Evolutionary conservation across 2,888 invertebrate species (phyloP).

Genomic region (Plagodis dolabraria): DNA sequence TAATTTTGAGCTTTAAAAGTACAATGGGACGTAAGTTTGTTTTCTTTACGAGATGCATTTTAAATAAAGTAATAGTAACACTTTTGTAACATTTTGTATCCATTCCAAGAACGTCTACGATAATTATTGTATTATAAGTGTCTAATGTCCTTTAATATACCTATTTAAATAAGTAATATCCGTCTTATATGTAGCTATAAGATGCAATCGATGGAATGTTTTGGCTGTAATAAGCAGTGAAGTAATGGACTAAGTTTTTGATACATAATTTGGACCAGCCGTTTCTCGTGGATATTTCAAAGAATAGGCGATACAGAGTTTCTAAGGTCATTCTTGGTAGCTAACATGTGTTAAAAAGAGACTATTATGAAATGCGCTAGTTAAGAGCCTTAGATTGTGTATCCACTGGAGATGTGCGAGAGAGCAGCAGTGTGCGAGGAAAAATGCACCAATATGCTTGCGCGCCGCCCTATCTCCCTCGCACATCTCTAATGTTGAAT

Average conservation of each 20-base stretch:
- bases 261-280: neutral
- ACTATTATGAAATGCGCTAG: too few species aligned
- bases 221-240: neutral
- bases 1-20: too few species aligned
- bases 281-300: too few species aligned
- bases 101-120: slow-evolving; percentile 74
- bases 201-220: slow-evolving; percentile 44
- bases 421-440: too few species aligned
- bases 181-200: slow-evolving; percentile 77
- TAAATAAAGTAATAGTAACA: slow-evolving; percentile 40
- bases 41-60: slow-evolving; percentile 3
- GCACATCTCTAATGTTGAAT: too few species aligned
- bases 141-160: slow-evolving; percentile 71
- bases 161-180: slow-evolving; percentile 69
- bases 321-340: too few species aligned
- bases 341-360: too few species aligned
- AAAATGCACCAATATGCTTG: too few species aligned
- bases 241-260: neutral
- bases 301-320: too few species aligned
- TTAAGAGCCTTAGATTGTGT: too few species aligned
- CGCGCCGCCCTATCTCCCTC: too few species aligned
- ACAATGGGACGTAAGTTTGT: neutral
- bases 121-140: slow-evolving; percentile 72
- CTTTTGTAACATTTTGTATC: slow-evolving; percentile 82
- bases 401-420: too few species aligned